Conservation (phyloP, 2,797 vertebrate genomes). For the Mycteria americana region DNA sequence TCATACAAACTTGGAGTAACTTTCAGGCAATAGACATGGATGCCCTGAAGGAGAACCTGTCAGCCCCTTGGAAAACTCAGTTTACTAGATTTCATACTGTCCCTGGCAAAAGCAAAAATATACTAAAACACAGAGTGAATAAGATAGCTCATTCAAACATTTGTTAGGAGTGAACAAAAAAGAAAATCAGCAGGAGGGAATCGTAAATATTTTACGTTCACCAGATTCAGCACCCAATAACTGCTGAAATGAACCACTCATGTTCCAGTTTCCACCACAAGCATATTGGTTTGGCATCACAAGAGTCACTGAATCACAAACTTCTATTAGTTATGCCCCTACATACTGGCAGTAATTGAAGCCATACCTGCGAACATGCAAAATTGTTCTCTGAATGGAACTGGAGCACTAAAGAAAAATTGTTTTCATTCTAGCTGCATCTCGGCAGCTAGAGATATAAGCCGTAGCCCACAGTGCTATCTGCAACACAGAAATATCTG, state of each 20-base stretch:
- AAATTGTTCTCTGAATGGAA: background rate
- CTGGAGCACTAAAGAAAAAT: background rate
- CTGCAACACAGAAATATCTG: background rate
- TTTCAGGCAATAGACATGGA: background rate
- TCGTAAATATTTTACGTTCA: background rate
- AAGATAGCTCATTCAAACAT: background rate
- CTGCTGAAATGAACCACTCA: background rate
- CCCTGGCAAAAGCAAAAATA: background rate
- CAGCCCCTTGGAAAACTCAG: background rate
- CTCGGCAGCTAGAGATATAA: background rate
- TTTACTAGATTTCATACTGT: background rate
- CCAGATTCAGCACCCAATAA: background rate
- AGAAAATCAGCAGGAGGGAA: background rate
- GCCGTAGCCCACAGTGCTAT: background rate
- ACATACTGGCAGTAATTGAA: background rate
- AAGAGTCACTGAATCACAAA: background rate
- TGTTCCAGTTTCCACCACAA: background rate
- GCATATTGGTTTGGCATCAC: background rate
- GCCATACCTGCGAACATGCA: background rate
- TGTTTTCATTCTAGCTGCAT: background rate
- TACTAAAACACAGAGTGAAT: background rate
- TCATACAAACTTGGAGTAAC: background rate
- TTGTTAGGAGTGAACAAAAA: background rate
- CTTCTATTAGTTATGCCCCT: background rate
- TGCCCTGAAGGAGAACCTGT: background rate